Base-by-base conservation (phyloP, 2,888 invertebrate genomes). In the Biston betularia region DNA sequence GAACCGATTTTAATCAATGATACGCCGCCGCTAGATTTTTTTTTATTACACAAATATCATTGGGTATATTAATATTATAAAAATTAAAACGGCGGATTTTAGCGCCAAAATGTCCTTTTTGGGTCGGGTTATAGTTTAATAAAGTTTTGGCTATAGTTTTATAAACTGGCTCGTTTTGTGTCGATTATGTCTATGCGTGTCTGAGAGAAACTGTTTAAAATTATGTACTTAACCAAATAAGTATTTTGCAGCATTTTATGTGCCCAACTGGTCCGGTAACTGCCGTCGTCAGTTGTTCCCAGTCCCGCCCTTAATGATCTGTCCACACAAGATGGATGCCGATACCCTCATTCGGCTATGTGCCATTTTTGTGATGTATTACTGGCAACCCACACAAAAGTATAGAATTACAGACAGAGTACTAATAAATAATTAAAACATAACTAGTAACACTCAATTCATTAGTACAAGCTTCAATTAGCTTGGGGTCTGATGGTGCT, bases 251-350 rank as follows among this genome's bases (percentile, higher is more conserved):
- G 62, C 83, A 86, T 86, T 85, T 87, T 88, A 87, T 57, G 33
- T 12, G 34, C 64, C 70, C 64, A 72, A 73, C 72, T 63, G 71
- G 74, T 74, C 45, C 73, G 74, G 78, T 84, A 84, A 82, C 78
- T 81, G 72, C 80, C 74, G 75, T 77, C 80, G 79, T 82, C 80
- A 79, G 79, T 83, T 83, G 82, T 76, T 74, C 75, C 73, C 70
- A 76, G 78, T 76, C 79, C 80, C 75, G 80, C 76, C 78, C 83
- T 80, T 89, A 89, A 88, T 86, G 87, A 86, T 85, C 82, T 85
- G 85, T 86, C 86, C 82, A 83, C 83, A 83, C 76, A 79, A 82
- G 83, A 87, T 83, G 80, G 80, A 86, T 87, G 81, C 75, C 78
- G 79, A 82, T 80, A 77, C 75, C 77, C 75, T 72, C 72, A 69